Percentiles rank a stretch among this genome's conserved stretches.
phyloP scores from a whole-genome alignment of 1,140 invertebrate species.

The Aethina tumida region DNA sequence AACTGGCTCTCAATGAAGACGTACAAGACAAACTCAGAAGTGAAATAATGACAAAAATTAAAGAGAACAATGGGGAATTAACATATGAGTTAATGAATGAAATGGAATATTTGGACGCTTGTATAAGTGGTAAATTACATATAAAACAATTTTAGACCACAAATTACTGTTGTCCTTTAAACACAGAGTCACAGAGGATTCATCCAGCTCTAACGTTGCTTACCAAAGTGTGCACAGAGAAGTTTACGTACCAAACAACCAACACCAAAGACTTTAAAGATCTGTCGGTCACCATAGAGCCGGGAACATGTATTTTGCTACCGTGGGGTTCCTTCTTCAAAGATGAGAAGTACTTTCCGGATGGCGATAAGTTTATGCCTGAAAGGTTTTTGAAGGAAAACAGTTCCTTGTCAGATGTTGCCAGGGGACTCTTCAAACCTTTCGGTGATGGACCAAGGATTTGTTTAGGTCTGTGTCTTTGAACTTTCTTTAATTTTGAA shows the following conservation, averaged over 20 bases:
- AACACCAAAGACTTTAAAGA: slow-evolving; percentile 26
- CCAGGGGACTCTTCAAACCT: slow-evolving; percentile 39
- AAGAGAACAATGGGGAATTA: slow-evolving; percentile 27
- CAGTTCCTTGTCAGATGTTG: slow-evolving; percentile 21
- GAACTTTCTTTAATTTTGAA: background rate
- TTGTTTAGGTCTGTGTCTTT: slow-evolving; percentile 42
- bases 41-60: slow-evolving; percentile 41
- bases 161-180: background rate
- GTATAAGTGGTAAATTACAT: slow-evolving; percentile 29
- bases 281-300: slow-evolving; percentile 30
- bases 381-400: slow-evolving; percentile 46
- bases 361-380: slow-evolving; percentile 49
- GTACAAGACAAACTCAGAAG: slow-evolving; percentile 55
- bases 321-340: slow-evolving; percentile 45
- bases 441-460: slow-evolving; percentile 56
- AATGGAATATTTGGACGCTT: slow-evolving; percentile 15
- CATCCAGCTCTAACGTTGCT: slow-evolving; percentile 35
- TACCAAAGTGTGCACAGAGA: slow-evolving; percentile 23
- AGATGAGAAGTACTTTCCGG: slow-evolving; percentile 41
- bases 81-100: slow-evolving; percentile 9
- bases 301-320: slow-evolving; percentile 43
- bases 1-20: slow-evolving; percentile 49
- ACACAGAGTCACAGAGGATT: slow-evolving; percentile 40
- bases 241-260: slow-evolving; percentile 22
- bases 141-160: background rate